Evolutionary conservation across 2,888 invertebrate genomes (phyloP).

Genomic region (Pharmacophagus antenor): DNA sequence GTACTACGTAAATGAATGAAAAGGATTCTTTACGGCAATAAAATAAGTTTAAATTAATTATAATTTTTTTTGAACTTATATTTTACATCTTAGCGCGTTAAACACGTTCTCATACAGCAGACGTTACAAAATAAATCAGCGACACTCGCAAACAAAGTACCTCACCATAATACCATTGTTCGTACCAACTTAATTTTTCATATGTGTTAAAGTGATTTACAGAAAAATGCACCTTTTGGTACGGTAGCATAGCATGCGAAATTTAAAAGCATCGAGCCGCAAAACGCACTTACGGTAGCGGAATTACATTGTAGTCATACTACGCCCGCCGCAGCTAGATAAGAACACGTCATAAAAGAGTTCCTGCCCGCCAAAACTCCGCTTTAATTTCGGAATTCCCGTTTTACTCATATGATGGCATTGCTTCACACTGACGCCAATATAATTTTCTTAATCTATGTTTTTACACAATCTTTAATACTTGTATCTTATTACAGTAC

Average conservation of each 20-base stretch:
- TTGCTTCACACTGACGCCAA: not conserved
- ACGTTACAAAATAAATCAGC: conserved; percentile 76
- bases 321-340: conserved; percentile 62
- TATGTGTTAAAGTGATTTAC: not conserved
- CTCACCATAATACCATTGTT: conserved; percentile 66
- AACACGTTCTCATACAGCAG: conserved; percentile 52
- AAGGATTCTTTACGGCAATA: not conserved
- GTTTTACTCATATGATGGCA: conserved; percentile 40
- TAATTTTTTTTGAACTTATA: not conserved
- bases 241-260: conserved; percentile 1
- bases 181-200: conserved; percentile 46
- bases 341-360: conserved; percentile 76
- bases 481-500: not conserved
- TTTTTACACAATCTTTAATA: not conserved
- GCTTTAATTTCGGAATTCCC: conserved; percentile 65
- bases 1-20: not conserved
- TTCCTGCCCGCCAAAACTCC: conserved; percentile 64
- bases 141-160: conserved; percentile 72
- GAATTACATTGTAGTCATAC: conserved; percentile 20
- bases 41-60: not conserved
- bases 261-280: conserved; percentile 6
- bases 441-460: conserved; percentile 4
- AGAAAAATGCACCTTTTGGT: conserved; percentile 8
- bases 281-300: conserved; percentile 36
- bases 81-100: conserved; percentile 3